Base-by-base conservation (phyloP, 2,888 invertebrate species). In the Lomographa bimaculata region DNA sequence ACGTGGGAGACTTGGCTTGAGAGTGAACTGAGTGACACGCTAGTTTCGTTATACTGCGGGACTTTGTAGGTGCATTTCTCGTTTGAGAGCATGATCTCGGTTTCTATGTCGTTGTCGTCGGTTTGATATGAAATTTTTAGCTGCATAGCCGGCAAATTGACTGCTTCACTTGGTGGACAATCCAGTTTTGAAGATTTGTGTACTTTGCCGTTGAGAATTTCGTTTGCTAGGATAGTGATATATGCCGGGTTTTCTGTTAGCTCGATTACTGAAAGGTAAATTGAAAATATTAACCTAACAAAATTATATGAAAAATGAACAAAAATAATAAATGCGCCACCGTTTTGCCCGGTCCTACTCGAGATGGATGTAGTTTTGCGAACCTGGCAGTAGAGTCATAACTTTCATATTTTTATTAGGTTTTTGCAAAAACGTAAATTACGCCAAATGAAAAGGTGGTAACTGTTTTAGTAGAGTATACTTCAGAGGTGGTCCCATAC, bases 221-320 rank as follows among this genome's bases (percentile, higher is more conserved):
- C 82, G 51, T 90, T 79, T 24, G 91, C 82, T 18, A 93, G 69
- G 16, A 77, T 46, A 2, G 76, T 71, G 27, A 93, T 89, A 51
- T 87, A 73, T 7, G 85, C 75, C 0, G 80, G 82, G 16, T 89
- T 87, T 62, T 93, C 93, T 1, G 92, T 90, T 26, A 92, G 52
- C 69, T 93, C 93, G 43, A 93, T 93, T 21, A 93, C 93, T 93
- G 78, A 1, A 84, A n/a, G n/a, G n/a, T n/a, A n/a, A n/a, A n/a
- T n/a, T n/a, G n/a, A n/a, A n/a, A n/a, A n/a, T n/a, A n/a, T n/a
- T n/a, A n/a, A n/a, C n/a, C n/a, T n/a, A n/a, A n/a, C n/a, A n/a
- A n/a, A n/a, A n/a, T n/a, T n/a, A n/a, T n/a, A n/a, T n/a, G n/a
- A n/a, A n/a, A n/a, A n/a, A n/a, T n/a, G n/a, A n/a, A n/a, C n/a